These are phyloP conservation scores for Zaprionus capensis DNA, from an alignment of 1,140 invertebrate species.

Conservation along the genomic window DNA sequence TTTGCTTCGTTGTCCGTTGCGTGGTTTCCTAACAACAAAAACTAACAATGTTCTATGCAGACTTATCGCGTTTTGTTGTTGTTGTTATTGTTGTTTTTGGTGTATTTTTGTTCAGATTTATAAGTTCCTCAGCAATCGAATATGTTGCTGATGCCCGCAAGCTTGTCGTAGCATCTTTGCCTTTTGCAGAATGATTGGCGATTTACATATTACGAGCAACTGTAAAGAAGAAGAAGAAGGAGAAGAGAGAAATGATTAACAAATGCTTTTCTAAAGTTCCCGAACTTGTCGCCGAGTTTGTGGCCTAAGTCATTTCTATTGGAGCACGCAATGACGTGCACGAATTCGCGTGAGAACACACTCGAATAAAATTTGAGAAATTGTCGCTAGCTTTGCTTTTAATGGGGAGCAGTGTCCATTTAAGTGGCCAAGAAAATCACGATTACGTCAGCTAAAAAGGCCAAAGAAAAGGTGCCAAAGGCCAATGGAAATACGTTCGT, in stretches of 20 bases:
- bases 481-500: conserved; percentile 8
- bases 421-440: conserved; percentile 19
- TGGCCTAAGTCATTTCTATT: conserved; percentile 60
- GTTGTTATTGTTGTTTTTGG: conserved; percentile 26
- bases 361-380: conserved; percentile 3
- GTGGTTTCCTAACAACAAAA: conserved; percentile 7
- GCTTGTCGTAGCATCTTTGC: conserved; percentile 55
- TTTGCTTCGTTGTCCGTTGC: conserved; percentile 19
- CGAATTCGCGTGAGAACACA: conserved; percentile 35
- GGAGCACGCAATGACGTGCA: conserved; percentile 2
- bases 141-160: conserved; percentile 28
- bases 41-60: conserved; percentile 19
- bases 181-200: conserved; percentile 20
- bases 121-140: conserved; percentile 15
- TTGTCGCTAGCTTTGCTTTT: background rate
- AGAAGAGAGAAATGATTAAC: conserved; percentile 19
- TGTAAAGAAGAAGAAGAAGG: conserved; percentile 34
- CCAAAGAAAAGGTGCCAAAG: conserved; percentile 22
- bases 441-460: conserved; percentile 53
- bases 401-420: conserved; percentile 47
- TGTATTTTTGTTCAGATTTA: conserved; percentile 14
- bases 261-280: conserved; percentile 3
- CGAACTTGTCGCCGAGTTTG: conserved; percentile 25
- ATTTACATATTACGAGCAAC: conserved; percentile 41
- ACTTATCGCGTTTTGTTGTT: conserved; percentile 19